These are phyloP conservation scores for Pseudochirops corinnae DNA, from an alignment of 2,797 vertebrate genomes.

Conservation along the genomic window DNA sequence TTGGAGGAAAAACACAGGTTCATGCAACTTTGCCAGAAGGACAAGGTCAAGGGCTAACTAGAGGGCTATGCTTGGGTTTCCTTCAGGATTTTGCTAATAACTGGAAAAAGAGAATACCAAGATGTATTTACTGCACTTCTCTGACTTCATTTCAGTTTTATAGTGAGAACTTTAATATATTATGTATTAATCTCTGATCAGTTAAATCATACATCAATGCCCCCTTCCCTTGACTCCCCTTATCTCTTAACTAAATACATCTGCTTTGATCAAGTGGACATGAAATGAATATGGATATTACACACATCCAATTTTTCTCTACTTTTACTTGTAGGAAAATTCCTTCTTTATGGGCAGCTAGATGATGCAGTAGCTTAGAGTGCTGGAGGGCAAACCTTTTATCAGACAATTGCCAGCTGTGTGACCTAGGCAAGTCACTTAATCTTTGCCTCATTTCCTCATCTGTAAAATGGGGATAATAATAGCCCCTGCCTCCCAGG, in stretches of 20 bases:
- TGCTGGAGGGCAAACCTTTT: neutral
- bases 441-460: neutral
- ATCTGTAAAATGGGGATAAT: neutral
- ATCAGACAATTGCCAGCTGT: neutral
- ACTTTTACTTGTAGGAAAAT: neutral
- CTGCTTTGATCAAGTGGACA: neutral
- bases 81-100: neutral
- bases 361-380: neutral
- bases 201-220: neutral
- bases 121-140: neutral
- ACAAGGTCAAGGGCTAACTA: neutral
- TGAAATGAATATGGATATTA: neutral
- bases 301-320: neutral
- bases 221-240: neutral
- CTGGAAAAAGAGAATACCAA: neutral
- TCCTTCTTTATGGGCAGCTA: neutral
- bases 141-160: neutral
- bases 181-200: neutral
- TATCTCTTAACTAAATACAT: neutral
- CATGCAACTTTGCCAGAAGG: neutral
- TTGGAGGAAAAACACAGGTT: constrained; percentile 37
- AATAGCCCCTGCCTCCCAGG: neutral
- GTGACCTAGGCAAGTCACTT: neutral
- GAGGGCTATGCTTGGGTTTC: neutral
- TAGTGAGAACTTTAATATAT: neutral